Evolutionary conservation across 2,797 vertebrate genomes (phyloP).

Genomic region (Syngnathus acus): DNA sequence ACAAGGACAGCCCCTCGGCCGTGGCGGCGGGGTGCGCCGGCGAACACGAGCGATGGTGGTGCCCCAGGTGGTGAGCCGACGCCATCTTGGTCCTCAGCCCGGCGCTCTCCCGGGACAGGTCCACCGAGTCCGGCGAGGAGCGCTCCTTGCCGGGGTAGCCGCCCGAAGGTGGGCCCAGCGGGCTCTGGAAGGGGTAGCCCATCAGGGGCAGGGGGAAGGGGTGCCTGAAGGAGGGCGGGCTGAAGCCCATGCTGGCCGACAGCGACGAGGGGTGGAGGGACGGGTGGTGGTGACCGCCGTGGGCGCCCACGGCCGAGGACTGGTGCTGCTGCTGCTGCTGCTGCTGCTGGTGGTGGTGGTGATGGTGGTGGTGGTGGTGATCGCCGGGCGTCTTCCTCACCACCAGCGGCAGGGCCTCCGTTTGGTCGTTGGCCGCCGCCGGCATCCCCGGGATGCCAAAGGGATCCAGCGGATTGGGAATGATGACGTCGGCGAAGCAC

Average conservation of each 20-base stretch:
- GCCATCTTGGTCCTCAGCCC: constrained; percentile 98
- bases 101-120: constrained; percentile 91
- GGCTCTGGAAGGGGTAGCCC: constrained; percentile 95
- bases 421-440: constrained; percentile 86
- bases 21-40: constrained; percentile 87
- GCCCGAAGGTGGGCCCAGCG: constrained; percentile 80
- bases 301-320: constrained; percentile 79
- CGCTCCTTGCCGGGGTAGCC: constrained; percentile 87
- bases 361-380: constrained; percentile 73
- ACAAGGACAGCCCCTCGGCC: constrained; percentile 87
- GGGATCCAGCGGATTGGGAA: constrained; percentile 90
- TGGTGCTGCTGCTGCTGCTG: constrained; percentile 76
- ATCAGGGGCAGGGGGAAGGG: constrained; percentile 92
- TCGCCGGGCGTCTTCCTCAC: constrained; percentile 91
- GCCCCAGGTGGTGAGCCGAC: constrained; percentile 75
- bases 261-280: constrained; percentile 91
- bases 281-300: constrained; percentile 84
- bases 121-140: constrained; percentile 91
- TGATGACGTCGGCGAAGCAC: constrained; percentile 96
- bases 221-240: constrained; percentile 90
- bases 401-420: constrained; percentile 90
- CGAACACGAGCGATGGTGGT: constrained; percentile 90
- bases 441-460: constrained; percentile 81
- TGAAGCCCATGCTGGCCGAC: constrained; percentile 87
- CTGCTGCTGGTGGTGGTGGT: constrained; percentile 58